These are phyloP conservation scores for Sebastes kiyomatsui DNA, from an alignment of 2,797 vertebrate genomes.

Conservation along the genomic window DNA sequence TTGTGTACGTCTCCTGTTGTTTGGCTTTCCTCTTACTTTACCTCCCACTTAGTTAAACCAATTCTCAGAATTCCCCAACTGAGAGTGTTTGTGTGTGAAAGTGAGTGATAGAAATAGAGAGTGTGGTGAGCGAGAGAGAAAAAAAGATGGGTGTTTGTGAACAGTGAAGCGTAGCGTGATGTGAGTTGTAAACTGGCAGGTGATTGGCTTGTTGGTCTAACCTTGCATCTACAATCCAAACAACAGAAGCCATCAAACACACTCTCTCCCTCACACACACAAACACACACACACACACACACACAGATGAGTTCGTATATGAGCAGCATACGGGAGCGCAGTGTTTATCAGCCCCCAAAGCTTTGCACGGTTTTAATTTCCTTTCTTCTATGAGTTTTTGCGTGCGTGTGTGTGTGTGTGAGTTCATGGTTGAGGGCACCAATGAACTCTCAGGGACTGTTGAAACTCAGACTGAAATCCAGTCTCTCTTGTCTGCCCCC, in stretches of 20 bases:
- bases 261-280: background rate
- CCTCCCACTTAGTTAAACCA: slow-evolving; percentile 34
- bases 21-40: slow-evolving; percentile 20
- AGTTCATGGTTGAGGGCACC: slow-evolving; percentile 12
- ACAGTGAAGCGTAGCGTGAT: slow-evolving; percentile 46
- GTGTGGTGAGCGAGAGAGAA: background rate
- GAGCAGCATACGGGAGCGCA: slow-evolving; percentile 18
- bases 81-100: background rate
- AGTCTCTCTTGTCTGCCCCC: background rate
- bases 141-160: slow-evolving; percentile 33
- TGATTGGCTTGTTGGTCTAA: slow-evolving; percentile 65
- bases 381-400: slow-evolving; percentile 29
- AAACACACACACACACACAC: background rate
- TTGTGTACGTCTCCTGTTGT: slow-evolving; percentile 5
- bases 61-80: slow-evolving; percentile 31
- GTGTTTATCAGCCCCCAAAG: slow-evolving; percentile 50
- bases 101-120: background rate
- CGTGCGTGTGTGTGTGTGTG: background rate
- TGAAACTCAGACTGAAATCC: slow-evolving; percentile 19
- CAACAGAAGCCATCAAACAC: slow-evolving; percentile 40
- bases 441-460: slow-evolving; percentile 1
- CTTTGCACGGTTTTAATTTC: slow-evolving; percentile 48
- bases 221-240: slow-evolving; percentile 56
- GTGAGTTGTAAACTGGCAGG: slow-evolving; percentile 60
- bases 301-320: slow-evolving; percentile 21